These are phyloP conservation scores for Cydia splendana DNA, from an alignment of 1,140 invertebrate genomes.

Conservation along the genomic window DNA sequence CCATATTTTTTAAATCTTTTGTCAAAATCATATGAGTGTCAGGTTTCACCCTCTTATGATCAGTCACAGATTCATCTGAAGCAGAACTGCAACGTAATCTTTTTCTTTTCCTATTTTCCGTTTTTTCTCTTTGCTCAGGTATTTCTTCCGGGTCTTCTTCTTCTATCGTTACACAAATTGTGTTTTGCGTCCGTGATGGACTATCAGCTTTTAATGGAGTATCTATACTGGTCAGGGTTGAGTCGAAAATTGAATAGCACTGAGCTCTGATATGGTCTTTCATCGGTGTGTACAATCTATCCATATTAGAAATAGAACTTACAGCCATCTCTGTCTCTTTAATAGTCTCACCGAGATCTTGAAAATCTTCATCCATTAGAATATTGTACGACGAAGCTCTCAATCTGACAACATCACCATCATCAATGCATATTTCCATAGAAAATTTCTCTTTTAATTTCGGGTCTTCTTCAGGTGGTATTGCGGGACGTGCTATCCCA, in stretches of 20 bases:
- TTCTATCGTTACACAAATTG: conserved; percentile 58
- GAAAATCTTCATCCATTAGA: conserved; percentile 49
- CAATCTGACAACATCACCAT: conserved; percentile 63
- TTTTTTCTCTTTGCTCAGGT: conserved; percentile 56
- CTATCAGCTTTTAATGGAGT: conserved; percentile 63
- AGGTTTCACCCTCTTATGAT: conserved; percentile 57
- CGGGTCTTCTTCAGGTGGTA: conserved; percentile 37
- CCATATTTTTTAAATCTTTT: conserved; percentile 71
- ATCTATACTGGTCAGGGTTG: conserved; percentile 69
- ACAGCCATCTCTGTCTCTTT: conserved; percentile 60
- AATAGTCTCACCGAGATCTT: conserved; percentile 38
- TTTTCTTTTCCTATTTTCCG: conserved; percentile 62
- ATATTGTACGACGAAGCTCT: conserved; percentile 54
- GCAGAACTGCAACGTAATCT: conserved; percentile 49
- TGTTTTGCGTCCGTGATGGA: conserved; percentile 48
- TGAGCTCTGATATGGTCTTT: conserved; percentile 58
- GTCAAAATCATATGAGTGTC: conserved; percentile 62
- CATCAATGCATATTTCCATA: conserved; percentile 71
- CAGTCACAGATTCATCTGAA: conserved; percentile 53
- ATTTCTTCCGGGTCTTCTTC: conserved; percentile 63
- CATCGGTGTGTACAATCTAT: conserved; percentile 64
- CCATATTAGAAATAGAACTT: conserved; percentile 56
- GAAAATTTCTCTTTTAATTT: conserved; percentile 69
- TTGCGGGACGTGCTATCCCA: conserved; percentile 40
- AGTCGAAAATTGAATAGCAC: conserved; percentile 70